These are phyloP conservation scores for Hyles vespertilio DNA, from an alignment of 1,140 invertebrate genomes.

Conservation along the genomic window DNA sequence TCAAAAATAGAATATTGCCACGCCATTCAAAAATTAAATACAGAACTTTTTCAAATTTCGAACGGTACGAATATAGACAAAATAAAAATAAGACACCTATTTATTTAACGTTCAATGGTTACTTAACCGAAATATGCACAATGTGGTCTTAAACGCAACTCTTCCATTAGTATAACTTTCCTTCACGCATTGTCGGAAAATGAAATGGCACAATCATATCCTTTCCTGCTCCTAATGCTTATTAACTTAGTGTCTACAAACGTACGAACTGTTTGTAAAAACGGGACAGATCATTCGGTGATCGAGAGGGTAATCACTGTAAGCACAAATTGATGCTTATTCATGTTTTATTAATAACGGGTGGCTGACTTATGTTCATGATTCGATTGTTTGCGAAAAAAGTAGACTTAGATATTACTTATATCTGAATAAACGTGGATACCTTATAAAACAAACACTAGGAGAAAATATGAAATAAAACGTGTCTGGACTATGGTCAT, in stretches of 20 bases:
- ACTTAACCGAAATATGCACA: not conserved
- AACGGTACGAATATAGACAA: too few species aligned
- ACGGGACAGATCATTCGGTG: not conserved
- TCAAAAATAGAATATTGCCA: too few species aligned
- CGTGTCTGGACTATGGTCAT: too few species aligned
- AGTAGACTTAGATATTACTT: too few species aligned
- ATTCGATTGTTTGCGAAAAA: too few species aligned
- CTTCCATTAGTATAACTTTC: slow-evolving; percentile 31
- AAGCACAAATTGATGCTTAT: slow-evolving; percentile 13
- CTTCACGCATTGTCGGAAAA: slow-evolving; percentile 38
- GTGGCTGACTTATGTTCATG: too few species aligned
- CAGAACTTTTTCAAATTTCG: too few species aligned
- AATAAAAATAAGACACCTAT: not conserved
- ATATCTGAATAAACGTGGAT: too few species aligned
- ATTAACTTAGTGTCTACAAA: slow-evolving; percentile 12
- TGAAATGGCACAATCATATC: slow-evolving; percentile 53
- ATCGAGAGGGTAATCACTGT: not conserved
- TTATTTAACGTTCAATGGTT: too few species aligned
- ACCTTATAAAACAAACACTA: too few species aligned
- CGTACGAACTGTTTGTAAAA: slow-evolving; percentile 4
- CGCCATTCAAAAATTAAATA: too few species aligned
- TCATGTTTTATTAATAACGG: slow-evolving; percentile 13
- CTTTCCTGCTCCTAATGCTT: slow-evolving; percentile 49
- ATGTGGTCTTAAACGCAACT: not conserved
- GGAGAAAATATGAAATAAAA: too few species aligned